phyloP scores from a whole-genome alignment of 2,888 invertebrate species.

The Perizoma flavofasciatum region DNA sequence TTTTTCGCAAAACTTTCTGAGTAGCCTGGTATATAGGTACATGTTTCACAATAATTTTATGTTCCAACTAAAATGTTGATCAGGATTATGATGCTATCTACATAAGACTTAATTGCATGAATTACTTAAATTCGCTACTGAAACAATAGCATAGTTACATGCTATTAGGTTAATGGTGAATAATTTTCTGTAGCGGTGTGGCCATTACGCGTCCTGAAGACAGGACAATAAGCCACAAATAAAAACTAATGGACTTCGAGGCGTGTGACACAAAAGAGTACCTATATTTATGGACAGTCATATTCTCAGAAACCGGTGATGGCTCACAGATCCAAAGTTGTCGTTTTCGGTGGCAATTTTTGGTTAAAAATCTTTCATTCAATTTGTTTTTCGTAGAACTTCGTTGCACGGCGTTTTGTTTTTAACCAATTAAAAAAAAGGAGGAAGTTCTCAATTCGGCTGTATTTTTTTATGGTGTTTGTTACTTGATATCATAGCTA shows the following conservation, averaged over 20 bases:
- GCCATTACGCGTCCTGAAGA: conserved; percentile 32
- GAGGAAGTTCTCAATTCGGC: too few species aligned
- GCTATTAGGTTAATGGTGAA: conserved; percentile 36
- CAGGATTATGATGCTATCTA: conserved; percentile 6
- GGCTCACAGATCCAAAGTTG: not conserved
- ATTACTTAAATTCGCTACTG: conserved; percentile 10
- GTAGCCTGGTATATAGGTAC: not conserved
- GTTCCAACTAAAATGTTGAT: not conserved
- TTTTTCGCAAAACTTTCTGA: too few species aligned
- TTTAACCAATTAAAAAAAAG: too few species aligned
- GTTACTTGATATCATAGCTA: too few species aligned
- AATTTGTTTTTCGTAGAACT: too few species aligned
- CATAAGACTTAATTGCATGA: conserved; percentile 4
- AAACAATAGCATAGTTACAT: conserved; percentile 25
- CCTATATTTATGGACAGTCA: conserved; percentile 32
- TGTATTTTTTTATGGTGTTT: too few species aligned
- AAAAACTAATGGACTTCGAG: conserved; percentile 67
- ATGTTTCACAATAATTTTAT: not conserved
- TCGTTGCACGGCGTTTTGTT: too few species aligned
- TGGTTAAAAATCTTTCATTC: too few species aligned
- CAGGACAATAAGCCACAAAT: conserved; percentile 70
- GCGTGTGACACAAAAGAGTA: conserved; percentile 52
- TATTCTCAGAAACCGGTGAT: conserved; percentile 41
- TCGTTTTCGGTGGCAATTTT: too few species aligned
- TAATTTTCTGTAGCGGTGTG: conserved; percentile 56